Evolutionary conservation across 2,888 invertebrate genomes (phyloP).

Genomic region (Stenchaetothrips biformis): DNA sequence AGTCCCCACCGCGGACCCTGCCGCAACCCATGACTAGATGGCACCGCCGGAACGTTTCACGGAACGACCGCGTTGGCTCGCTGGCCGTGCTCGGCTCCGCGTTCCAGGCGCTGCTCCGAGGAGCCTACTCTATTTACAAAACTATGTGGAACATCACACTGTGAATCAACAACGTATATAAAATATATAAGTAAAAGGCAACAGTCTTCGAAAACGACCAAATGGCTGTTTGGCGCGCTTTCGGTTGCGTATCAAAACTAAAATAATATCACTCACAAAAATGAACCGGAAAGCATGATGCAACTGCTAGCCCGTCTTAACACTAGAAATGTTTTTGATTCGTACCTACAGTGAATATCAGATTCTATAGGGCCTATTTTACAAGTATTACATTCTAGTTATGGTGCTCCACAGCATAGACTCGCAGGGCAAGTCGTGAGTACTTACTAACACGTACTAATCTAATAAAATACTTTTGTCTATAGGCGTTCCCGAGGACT

Average conservation of each 20-base stretch:
- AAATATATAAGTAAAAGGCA: constrained; percentile 20
- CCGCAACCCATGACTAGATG: too few relatives aligned
- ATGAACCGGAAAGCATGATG: not conserved
- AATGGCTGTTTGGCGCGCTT: constrained; percentile 12
- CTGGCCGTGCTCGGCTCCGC: too few relatives aligned
- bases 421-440: not conserved
- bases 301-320: not conserved
- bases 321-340: not conserved
- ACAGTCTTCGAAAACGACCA: constrained; percentile 19
- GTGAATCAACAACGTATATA: constrained; percentile 2
- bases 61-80: too few relatives aligned
- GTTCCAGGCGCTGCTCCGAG: too few relatives aligned
- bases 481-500: too few relatives aligned
- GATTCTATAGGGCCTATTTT: not conserved
- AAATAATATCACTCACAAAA: not conserved
- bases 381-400: constrained; percentile 6
- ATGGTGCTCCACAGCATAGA: constrained; percentile 19
- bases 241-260: constrained; percentile 22
- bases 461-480: too few relatives aligned
- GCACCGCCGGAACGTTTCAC: too few relatives aligned
- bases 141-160: not conserved
- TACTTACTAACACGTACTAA: not conserved
- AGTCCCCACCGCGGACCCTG: too few relatives aligned
- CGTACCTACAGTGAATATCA: not conserved
- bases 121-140: not conserved